Percentiles rank a stretch among this genome's conserved stretches.
Conservation (phyloP, 2,113 vertebrate species). For the Macaca fascicularis region DNA sequence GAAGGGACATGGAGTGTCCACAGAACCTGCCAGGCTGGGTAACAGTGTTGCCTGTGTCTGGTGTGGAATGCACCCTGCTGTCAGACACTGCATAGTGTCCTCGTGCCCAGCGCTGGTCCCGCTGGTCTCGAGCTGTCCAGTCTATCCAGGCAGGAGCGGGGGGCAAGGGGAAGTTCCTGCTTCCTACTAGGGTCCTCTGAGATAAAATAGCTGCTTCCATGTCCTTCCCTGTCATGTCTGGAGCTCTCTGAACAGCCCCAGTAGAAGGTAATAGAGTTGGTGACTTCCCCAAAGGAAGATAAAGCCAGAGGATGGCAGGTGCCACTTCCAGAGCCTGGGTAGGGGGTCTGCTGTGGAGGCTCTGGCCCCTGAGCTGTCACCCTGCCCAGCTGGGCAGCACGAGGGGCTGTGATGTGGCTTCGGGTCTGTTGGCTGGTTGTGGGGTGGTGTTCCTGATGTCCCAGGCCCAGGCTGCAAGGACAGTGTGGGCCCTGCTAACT, state of each 20-base stretch:
- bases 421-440: background rate
- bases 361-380: no score
- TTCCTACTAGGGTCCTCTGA: background rate
- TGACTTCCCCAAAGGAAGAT: background rate
- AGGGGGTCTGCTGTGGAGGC: accelerated
- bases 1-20: background rate
- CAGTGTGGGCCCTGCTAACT: constrained; percentile 74
- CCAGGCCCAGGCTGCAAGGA: background rate
- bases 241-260: accelerated
- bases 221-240: accelerated
- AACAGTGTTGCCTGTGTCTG: background rate
- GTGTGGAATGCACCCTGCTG: background rate
- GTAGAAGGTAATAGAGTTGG: background rate
- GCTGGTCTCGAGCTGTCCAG: accelerated
- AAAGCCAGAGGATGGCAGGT: background rate
- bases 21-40: background rate
- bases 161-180: background rate
- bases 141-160: background rate
- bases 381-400: background rate
- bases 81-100: accelerated
- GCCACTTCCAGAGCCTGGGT: background rate
- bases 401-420: background rate
- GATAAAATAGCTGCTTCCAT: background rate
- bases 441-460: background rate
- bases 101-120: accelerated